Evolutionary conservation across 2,888 invertebrate genomes (phyloP), one percentile per base, ranked within the genome.

Genomic region (Tanypteryx hageni): DNA sequence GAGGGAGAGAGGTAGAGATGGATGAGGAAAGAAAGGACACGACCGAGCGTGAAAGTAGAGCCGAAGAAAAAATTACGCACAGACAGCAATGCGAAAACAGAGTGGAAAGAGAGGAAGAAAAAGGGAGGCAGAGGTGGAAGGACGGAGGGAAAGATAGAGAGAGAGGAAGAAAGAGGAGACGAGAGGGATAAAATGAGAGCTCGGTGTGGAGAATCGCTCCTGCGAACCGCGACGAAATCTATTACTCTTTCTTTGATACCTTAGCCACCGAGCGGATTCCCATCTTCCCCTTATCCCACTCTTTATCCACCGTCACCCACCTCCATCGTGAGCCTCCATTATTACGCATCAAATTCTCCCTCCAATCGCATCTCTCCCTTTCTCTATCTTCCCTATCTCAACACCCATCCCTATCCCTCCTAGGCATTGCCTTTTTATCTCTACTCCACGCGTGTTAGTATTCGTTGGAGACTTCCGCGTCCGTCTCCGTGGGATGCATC

Each of bases 281-380:
- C 44, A 5, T 44, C 44, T 44, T 44, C 44, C 76, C 11, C 76
- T 68, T 68, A 68, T 68, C 68, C 68, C 22, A n/a, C 68, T 76
- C 76, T 76, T 76, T 76, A 76, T 22, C 76, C 76, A 76, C 76
- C 22, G 44, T 44, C 44, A 44, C 44, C 44, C 44, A 44, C 44
- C 68, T 68, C 44, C 44, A 18, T 68, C 68, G 68, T 68, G 68
- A 68, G 68, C 68, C 68, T 68, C 68, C 76, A 76, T 76, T 76
- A 76, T 76, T 27, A 76, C 76, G 27, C 76, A 22, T 76, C 76
- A 18, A n/a, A 68, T 22, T 68, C 68, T 22, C 18, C 68, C 68
- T 22, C 68, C 68, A 13, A 44, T 44, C 44, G 5, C 44, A 44
- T 44, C 44, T 44, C 68, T 22, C 68, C n/a, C 68, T 22, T n/a